Base-by-base conservation (phyloP, 2,113 vertebrate genomes). In the Scomber japonicus region DNA sequence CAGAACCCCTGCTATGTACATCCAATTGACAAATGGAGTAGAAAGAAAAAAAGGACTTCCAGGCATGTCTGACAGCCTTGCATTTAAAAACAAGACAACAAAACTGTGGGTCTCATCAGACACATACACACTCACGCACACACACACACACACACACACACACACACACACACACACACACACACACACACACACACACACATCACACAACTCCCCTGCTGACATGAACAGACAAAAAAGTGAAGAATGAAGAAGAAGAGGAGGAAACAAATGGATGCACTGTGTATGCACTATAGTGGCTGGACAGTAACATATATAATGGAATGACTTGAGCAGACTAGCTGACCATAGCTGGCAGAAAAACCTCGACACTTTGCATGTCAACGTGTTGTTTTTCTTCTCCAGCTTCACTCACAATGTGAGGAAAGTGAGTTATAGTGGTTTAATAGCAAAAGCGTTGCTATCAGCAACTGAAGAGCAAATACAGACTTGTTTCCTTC, bases 281-380 rank as follows among this genome's bases (percentile, higher is more conserved):
- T 92, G 62, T 78, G 59, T 80, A 90, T 86, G 92, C 84, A 86
- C 88, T 90, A 74, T 82, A 80, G 87, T 85, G 84, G 75, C 88
- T 82, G 76, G 63, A 87, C 62, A 82, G 82, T 45, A 14, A 76
- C 54, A 75, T 65, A 70, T 56, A 75, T 65, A 70, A 61, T 15
- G 54, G 8, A 40, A 40, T 9, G 68, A 56, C 24, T 27, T 64
- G 55, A 35, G 17, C 46, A 3, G 63, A 66, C 60, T 12, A 14
- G 76, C 65, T 57, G 49, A 73, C 17, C 3, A 5, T 30, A 12
- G 24, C 62, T 27, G 55, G 46, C 15, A 30, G 24, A 73, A 46
- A 15, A 55, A 7, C 65, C 40, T 69, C 3, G 2, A 27, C 56
- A 66, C 53, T 84, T 86, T 81, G 59, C 40, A 15, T 75, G 56